Base-by-base conservation (phyloP, 2,113 vertebrate species). In the Coptodon bakossiorum region DNA sequence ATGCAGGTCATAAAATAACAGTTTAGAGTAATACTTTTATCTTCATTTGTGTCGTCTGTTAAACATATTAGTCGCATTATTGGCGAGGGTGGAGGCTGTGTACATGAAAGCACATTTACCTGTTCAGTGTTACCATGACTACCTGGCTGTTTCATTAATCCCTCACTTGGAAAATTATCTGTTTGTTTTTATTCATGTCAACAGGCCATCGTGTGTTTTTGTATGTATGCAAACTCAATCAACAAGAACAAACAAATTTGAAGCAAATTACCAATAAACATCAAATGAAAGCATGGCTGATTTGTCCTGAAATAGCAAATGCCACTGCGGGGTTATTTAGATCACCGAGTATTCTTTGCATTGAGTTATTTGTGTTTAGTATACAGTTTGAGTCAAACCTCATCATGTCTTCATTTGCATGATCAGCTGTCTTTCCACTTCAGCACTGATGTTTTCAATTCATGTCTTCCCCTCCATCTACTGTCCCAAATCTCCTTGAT, bases 91-190 rank as follows among this genome's bases (percentile, higher is more conserved):
- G 45, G 48, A n/a, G 53, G 71, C 14, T 71, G 34, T 40, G 27
- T 82, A 22, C 16, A 36, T 29, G 36, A 81, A 68, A 29, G 48
- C 57, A 63, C 59, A 87, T 80, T 16, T 81, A 17, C 59, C 29
- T 40, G 17, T 81, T 89, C 80, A 3, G 14, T 61, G 88, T 95
- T 95, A 92, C 94, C 90, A 95, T 92, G 91, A 88, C 73, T 84
- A 94, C 91, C 50, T 71, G 61, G 48, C 27, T 89, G 52, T 86
- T 87, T 36, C 59, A 90, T 87, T 87, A 88, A 89, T 86, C 86
- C 88, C 59, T 91, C 84, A 38, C n/a, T 63, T 54, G 34, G 7
- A 76, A 81, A 81, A 92, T 86, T 82, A 87, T 73, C 68, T 80
- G n/a, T 80, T n/a, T 12, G 10, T 12, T 81, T 86, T 48, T 81